These are phyloP conservation scores for Brachirus orientalis DNA, from an alignment of 2,113 vertebrate species.

Conservation along the genomic window DNA sequence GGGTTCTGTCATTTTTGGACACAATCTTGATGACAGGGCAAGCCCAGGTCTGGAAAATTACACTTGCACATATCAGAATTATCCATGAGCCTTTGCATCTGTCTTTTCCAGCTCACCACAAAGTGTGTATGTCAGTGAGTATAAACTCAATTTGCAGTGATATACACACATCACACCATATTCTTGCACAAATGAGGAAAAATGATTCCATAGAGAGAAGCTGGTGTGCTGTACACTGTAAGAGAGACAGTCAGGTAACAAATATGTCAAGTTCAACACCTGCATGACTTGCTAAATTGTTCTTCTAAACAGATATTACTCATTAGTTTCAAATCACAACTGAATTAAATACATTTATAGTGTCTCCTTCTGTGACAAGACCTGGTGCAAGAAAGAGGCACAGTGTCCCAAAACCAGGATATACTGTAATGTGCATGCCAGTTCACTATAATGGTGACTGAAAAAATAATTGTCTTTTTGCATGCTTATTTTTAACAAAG, in stretches of 20 bases:
- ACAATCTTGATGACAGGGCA: slow-evolving; percentile 23
- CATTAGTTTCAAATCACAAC: not conserved
- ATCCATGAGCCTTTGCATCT: slow-evolving; percentile 16
- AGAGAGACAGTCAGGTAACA: not conserved
- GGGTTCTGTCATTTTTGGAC: slow-evolving; percentile 35
- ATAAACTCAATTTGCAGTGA: not conserved
- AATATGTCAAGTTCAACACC: not conserved
- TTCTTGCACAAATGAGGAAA: not conserved
- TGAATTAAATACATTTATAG: not conserved
- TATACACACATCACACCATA: not conserved
- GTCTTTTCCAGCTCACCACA: slow-evolving; percentile 10
- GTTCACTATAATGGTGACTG: too few relatives aligned
- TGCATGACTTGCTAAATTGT: not conserved
- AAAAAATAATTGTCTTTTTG: too few relatives aligned
- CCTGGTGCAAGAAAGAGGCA: not conserved
- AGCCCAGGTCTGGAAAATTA: slow-evolving; percentile 44
- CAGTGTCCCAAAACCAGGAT: not conserved
- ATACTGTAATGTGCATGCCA: too few relatives aligned
- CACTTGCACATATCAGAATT: slow-evolving; percentile 14
- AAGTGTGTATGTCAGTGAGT: slow-evolving; percentile 2
- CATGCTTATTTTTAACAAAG: too few relatives aligned
- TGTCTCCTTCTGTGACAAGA: not conserved
- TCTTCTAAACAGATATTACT: not conserved
- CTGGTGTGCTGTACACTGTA: not conserved
- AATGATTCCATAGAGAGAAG: not conserved